Evolutionary conservation across 2,888 invertebrate species (phyloP), one percentile per base, ranked within the genome.

Genomic region (Pseudococcus jackbeardsleyi): DNA sequence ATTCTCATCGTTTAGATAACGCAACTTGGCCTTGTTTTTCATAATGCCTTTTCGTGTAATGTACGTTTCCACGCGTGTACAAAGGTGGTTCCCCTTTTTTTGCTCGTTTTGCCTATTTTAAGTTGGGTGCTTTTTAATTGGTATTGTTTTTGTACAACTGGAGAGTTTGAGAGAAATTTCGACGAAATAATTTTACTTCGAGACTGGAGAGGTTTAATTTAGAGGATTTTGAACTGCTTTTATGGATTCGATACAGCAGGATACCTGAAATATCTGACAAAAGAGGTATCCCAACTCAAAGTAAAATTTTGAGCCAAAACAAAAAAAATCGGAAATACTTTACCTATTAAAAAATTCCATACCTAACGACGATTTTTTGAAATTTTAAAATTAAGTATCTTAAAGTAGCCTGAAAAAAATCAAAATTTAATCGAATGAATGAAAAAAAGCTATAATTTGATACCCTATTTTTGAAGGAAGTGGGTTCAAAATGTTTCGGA

Each of bases 1-100:
- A 82, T 82, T 82, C 79, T 82, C 79, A 82, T 82, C 79, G 79
- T 19, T 82, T 46, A 82, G 79, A 82, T 82, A 82, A 82, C 42
- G 22, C 46, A 82, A 82, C 79, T 42, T 9, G 46, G 79, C 33
- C 79, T 79, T 82, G 46, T 46, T 82, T 82, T 82, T 82, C 42
- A 42, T 82, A 17, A 42, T 82, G 22, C 79, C n/a, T 72, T 33
- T 72, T 33, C 72, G 72, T 17, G 72, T 33, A 82, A 46, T 26
- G 46, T 82, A 46, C 8, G 77, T 19, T 4, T 26, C 9, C 4
- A 68, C 22, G 68, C n/a, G 79, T 64, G 79, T 82, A 46, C n/a
- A 64, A 22, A 64, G 22, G 64, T 19, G 19, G 11, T 64, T 64
- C 64, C 22, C 22, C 22, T 17, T 82, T 82, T 82, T 72, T 82